Evolutionary conservation across 1,140 invertebrate species (phyloP).

Genomic region (Oryctes rhinoceros): DNA sequence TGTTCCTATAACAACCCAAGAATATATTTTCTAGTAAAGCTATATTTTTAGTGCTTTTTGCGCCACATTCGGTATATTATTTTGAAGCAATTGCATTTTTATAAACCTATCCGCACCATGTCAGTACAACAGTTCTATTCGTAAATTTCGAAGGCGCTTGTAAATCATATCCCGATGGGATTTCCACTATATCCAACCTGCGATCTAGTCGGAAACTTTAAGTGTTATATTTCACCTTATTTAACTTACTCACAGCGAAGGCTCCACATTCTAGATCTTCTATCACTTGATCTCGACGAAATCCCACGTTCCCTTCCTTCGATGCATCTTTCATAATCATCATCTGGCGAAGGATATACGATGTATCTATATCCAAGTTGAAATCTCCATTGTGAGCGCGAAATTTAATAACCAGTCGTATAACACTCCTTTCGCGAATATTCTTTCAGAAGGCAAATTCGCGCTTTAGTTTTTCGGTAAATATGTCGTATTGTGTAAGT

Average conservation of each 20-base stretch:
- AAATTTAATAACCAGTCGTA: neutral
- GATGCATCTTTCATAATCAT: slow-evolving; percentile 9
- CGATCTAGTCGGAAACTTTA: neutral
- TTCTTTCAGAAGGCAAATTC: neutral
- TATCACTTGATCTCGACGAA: neutral
- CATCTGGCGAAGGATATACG: neutral
- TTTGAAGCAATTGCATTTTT: neutral
- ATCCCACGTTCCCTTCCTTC: slow-evolving; percentile 16
- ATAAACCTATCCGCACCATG: neutral
- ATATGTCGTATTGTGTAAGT: neutral
- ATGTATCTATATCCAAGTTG: neutral
- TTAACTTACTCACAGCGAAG: neutral
- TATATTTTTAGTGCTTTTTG: neutral
- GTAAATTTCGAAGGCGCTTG: neutral
- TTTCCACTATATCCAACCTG: neutral
- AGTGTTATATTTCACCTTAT: neutral
- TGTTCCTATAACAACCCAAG: neutral
- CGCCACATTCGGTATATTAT: neutral
- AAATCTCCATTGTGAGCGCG: neutral
- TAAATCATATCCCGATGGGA: neutral
- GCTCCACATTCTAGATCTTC: neutral
- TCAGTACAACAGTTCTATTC: neutral
- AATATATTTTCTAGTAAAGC: neutral
- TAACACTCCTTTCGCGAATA: neutral
- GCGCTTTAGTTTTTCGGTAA: neutral